A percentile compares a stretch with the other conserved stretches of the same genome.
Evolutionary conservation across 2,113 vertebrate genomes (phyloP).

Genomic region (Sturnus vulgaris): DNA sequence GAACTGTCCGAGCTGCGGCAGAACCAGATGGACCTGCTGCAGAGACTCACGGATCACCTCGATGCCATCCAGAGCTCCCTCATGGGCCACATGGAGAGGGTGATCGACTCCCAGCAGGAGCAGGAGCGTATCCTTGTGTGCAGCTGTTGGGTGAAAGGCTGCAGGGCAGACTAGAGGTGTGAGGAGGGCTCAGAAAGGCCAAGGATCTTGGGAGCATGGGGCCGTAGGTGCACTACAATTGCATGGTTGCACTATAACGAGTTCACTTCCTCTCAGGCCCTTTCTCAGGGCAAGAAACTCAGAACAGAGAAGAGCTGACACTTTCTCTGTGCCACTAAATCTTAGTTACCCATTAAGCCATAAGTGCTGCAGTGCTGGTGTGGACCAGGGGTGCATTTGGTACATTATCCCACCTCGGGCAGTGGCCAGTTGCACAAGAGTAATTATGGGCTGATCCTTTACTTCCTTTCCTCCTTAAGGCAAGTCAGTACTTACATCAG

Average conservation of each 20-base stretch:
- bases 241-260: background rate
- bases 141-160: background rate
- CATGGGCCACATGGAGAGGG: constrained; percentile 84
- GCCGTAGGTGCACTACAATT: accelerated
- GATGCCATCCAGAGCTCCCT: constrained; percentile 87
- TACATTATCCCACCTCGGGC: background rate
- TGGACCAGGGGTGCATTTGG: background rate
- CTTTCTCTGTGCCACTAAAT: background rate
- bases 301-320: background rate
- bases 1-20: constrained; percentile 86
- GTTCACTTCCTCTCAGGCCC: background rate
- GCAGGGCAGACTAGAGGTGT: accelerated
- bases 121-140: constrained; percentile 92
- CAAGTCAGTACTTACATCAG: background rate
- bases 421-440: background rate
- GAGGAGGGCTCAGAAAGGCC: background rate
- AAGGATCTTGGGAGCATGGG: accelerated
- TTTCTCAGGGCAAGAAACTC: background rate
- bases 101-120: constrained; percentile 85
- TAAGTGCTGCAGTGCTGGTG: background rate
- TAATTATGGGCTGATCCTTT: background rate
- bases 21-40: constrained; percentile 82
- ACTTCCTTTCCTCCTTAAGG: background rate
- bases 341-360: background rate
- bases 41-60: constrained; percentile 81